Conservation (phyloP, 2,113 vertebrate species). For the Regulus satrapa region DNA sequence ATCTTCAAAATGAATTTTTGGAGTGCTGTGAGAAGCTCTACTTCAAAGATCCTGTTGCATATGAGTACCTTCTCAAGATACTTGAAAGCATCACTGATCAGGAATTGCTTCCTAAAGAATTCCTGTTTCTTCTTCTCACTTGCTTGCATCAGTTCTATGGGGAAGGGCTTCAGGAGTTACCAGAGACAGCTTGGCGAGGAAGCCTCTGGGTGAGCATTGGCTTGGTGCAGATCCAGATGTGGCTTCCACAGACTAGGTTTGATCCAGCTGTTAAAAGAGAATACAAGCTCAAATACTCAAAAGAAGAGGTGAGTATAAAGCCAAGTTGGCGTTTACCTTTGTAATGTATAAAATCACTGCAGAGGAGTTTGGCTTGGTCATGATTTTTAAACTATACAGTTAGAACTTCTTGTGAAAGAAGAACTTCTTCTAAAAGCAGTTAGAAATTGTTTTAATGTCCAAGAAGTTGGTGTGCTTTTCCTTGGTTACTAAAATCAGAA, state of each 20-base stretch:
- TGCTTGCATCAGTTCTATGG: constrained; percentile 85
- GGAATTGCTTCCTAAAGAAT: constrained; percentile 79
- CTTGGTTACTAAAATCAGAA: background rate
- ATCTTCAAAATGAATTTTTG: constrained; percentile 78
- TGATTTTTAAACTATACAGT: background rate
- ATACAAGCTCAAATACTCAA: constrained; percentile 88
- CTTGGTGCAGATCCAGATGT: constrained; percentile 88
- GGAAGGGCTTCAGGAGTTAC: constrained; percentile 66
- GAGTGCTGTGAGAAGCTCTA: constrained; percentile 80
- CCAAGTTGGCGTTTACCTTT: background rate
- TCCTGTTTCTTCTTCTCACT: constrained; percentile 78
- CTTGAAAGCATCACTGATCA: constrained; percentile 76
- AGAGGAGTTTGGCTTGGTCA: background rate
- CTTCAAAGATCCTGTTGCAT: constrained; percentile 71
- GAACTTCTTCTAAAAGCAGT: too few relatives aligned
- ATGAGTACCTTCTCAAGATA: constrained; percentile 79
- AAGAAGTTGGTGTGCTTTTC: background rate
- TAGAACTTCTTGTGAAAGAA: background rate
- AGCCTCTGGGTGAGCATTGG: constrained; percentile 93
- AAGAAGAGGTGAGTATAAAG: constrained; percentile 84
- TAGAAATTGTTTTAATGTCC: background rate
- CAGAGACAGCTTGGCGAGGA: constrained; percentile 76
- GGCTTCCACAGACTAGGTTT: constrained; percentile 90
- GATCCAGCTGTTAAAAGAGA: constrained; percentile 92
- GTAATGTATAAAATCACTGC: background rate